Evolutionary conservation across 1,140 invertebrate species (phyloP).

Genomic region (Hormaphis cornu): DNA sequence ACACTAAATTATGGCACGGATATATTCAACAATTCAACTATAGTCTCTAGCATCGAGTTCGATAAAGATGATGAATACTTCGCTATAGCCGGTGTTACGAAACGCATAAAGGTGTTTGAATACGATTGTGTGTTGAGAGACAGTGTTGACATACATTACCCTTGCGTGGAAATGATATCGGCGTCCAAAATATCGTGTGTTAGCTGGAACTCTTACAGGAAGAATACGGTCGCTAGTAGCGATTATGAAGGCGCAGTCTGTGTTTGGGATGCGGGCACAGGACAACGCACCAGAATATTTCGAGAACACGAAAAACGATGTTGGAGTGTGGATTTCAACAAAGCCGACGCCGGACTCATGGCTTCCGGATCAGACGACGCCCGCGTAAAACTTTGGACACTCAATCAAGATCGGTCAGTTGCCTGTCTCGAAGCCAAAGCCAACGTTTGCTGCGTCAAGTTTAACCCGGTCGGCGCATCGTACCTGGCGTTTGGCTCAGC

Average conservation of each 20-base stretch:
- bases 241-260: slow-evolving; percentile 92
- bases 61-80: slow-evolving; percentile 95
- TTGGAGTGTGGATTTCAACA: slow-evolving; percentile 95
- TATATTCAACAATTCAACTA: slow-evolving; percentile 78
- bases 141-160: slow-evolving; percentile 80
- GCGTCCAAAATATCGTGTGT: slow-evolving; percentile 91
- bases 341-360: slow-evolving; percentile 79
- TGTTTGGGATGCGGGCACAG: slow-evolving; percentile 83
- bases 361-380: slow-evolving; percentile 93
- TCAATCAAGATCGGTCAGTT: slow-evolving; percentile 78
- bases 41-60: slow-evolving; percentile 94
- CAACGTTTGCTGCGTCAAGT: slow-evolving; percentile 94
- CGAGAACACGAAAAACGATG: slow-evolving; percentile 92
- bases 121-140: slow-evolving; percentile 77
- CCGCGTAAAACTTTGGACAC: slow-evolving; percentile 86
- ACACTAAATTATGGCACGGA: slow-evolving; percentile 86
- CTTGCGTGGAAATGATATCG: slow-evolving; percentile 85
- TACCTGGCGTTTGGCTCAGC: slow-evolving; percentile 90
- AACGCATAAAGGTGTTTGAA: slow-evolving; percentile 89
- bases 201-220: slow-evolving; percentile 89
- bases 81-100: slow-evolving; percentile 92
- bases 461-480: slow-evolving; percentile 77
- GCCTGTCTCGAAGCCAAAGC: slow-evolving; percentile 81
- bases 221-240: slow-evolving; percentile 78
- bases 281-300: slow-evolving; percentile 61